Base-by-base conservation (phyloP, 2,113 vertebrate species). In the Archocentrus centrarchus region DNA sequence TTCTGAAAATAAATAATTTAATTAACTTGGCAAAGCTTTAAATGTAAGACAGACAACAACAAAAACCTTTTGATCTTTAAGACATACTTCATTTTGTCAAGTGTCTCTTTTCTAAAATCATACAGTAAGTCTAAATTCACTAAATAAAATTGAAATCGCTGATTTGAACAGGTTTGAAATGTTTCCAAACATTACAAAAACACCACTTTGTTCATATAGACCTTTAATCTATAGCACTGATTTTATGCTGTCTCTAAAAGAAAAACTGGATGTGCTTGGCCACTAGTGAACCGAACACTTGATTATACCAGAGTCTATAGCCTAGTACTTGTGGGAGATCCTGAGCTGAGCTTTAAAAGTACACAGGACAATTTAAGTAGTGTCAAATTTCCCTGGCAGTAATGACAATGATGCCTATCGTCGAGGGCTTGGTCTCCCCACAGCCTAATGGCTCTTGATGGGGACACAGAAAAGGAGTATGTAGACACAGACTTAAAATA, bases 321-420 rank as follows among this genome's bases (percentile, higher is more conserved):
- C 30, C 75, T 6, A 2, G 75, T 30, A 78, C 77, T 75, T 64
- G 64, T 84, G 80, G 92, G 79, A 86, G 85, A 86, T 89, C 73
- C 83, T 78, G 77, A 90, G 64, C 78, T 75, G 85, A 83, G 83
- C 75, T 85, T 84, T 75, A 82, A 79, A 82, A 86, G 84, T 83
- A 87, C 87, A 77, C 61, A 81, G 77, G 55, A 77, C 79, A 87
- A 86, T 89, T 93, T 87, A 87, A 89, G 75, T 53, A 59, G 80
- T 84, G 87, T 92, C 91, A 85, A 58, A 90, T 92, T 92, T 90
- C 83, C 61, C 87, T 86, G 76, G 85, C 86, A 87, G 88, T 85
- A 77, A 90, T 85, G 88, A 90, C 83, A 91, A 77, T 77, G 91
- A 90, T 79, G 88, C 80, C 86, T 82, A 39, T 47, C 82, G 86